Evolutionary conservation across 53 echinoderm and acorn worm genomes (phyloP).

Genomic region (Antedon mediterranea): DNA sequence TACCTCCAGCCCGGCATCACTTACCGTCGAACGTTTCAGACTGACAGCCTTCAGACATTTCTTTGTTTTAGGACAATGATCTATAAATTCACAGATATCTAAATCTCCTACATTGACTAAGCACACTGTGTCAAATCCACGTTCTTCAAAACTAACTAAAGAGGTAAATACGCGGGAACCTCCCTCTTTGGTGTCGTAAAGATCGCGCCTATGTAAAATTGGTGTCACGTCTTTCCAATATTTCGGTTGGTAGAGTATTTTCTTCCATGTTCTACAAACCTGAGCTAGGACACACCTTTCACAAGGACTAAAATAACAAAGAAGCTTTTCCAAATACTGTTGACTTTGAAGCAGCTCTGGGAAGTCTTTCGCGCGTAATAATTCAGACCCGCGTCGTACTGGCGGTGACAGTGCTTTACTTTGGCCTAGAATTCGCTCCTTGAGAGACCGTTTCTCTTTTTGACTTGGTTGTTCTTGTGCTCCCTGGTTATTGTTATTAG

Average conservation of each 20-base stretch:
- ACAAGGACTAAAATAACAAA: slow-evolving; percentile 70
- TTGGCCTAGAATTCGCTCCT: background rate
- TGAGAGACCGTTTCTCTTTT: background rate
- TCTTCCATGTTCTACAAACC: slow-evolving; percentile 88
- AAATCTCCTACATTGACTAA: slow-evolving; percentile 91
- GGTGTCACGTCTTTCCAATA: slow-evolving; percentile 80
- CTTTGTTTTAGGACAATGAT: slow-evolving; percentile 95
- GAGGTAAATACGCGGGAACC: slow-evolving; percentile 79
- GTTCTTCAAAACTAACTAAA: slow-evolving; percentile 73
- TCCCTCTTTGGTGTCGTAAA: slow-evolving; percentile 75
- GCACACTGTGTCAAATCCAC: slow-evolving; percentile 87
- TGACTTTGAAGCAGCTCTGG: slow-evolving; percentile 57
- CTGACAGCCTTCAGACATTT: slow-evolving; percentile 78
- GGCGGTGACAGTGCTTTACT: background rate
- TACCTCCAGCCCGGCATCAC: slow-evolving; percentile 92
- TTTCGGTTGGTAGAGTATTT: slow-evolving; percentile 55
- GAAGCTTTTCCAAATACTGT: slow-evolving; percentile 52
- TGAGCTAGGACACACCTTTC: slow-evolving; percentile 80
- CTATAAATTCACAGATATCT: slow-evolving; percentile 99
- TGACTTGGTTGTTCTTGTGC: background rate
- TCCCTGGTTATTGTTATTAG: background rate
- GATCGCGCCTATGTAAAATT: slow-evolving; percentile 81
- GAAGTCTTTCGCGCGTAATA: slow-evolving; percentile 23
- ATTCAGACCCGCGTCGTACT: background rate
- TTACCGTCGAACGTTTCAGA: slow-evolving; percentile 86